phyloP scores from a whole-genome alignment of 1,140 invertebrate genomes.

The Medauroidea extradentata region DNA sequence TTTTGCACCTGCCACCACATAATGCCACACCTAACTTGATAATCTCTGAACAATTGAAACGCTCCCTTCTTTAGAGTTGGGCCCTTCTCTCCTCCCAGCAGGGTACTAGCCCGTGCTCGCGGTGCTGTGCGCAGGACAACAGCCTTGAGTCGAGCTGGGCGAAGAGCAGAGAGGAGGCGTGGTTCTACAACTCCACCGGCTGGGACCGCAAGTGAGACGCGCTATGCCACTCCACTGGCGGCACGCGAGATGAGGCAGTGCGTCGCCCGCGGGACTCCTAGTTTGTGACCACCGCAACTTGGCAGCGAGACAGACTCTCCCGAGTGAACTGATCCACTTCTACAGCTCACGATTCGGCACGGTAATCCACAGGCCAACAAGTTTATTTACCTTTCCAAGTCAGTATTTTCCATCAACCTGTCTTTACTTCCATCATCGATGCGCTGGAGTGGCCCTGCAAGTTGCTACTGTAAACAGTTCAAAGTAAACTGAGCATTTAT shows the following conservation, averaged over 20 bases:
- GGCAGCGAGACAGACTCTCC: neutral
- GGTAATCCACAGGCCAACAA: neutral
- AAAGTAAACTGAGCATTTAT: too few species aligned
- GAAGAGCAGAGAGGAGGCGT: constrained; percentile 16
- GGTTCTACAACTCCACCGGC: constrained; percentile 16
- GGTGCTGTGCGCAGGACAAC: constrained; percentile 8
- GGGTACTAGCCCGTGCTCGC: too few species aligned
- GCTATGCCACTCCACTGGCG: neutral
- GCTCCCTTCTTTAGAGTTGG: too few species aligned
- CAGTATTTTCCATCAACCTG: too few species aligned
- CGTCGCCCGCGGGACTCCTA: too few species aligned
- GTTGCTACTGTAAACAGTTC: too few species aligned
- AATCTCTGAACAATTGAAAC: too few species aligned
- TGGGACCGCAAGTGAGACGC: constrained; percentile 16
- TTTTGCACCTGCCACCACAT: too few species aligned
- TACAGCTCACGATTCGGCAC: neutral
- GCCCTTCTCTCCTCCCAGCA: too few species aligned
- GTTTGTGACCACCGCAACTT: neutral
- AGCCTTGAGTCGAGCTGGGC: constrained; percentile 13
- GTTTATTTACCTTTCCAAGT: neutral
- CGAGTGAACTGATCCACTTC: neutral
- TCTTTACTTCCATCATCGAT: too few species aligned
- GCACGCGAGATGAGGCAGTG: neutral
- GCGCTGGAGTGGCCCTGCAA: too few species aligned
- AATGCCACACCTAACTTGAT: too few species aligned